Base-by-base conservation (phyloP, 1,140 invertebrate genomes). In the Thrips palmi region DNA sequence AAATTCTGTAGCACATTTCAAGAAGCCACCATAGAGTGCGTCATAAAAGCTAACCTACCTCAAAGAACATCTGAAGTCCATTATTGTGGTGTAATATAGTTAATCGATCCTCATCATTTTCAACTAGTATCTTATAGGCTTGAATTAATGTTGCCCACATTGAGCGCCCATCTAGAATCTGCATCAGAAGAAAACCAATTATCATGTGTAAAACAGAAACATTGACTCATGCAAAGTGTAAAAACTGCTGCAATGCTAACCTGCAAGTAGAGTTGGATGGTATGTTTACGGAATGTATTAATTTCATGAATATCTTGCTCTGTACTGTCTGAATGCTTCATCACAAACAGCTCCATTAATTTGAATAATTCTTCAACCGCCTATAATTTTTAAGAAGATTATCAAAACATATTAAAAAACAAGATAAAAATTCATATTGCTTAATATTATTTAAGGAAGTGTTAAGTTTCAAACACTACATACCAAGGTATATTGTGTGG, bases 301-400 rank as follows among this genome's bases (percentile, higher is more conserved):
- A 91, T 78, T 49, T 89, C 84, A 8, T 72, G 58, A 44, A 81
- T 62, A 53, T 88, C 79, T 48, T 81, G 71, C 50, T 85, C 77
- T 1, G 70, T 71, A 43, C 72, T 70, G 52, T 85, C 83, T 3
- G 71, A 64, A 56, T 78, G 71, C 43, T 73, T 71, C 4, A 71
- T 67, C 2, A 80, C 75, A 59, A 89, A 78, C 11, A 88, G 56
- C 47, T 77, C 72, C 80, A 89, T 87, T 45, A 89, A 56, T 56
- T 82, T 82, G 45, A 91, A 87, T 28, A 94, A 54, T 57, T 93
- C 87, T 42, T 89, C 85, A 4, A 89, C 85, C 27, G 86, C 86
- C 72, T 77, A 44, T 24, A 54, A 50, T 3, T 11, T 17, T 36
- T 18, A 6, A 35, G 6, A 10, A 7, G 31, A 37, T 27, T 17